Evolutionary conservation across 2,797 vertebrate species (phyloP).

Genomic region (Enoplosus armatus): DNA sequence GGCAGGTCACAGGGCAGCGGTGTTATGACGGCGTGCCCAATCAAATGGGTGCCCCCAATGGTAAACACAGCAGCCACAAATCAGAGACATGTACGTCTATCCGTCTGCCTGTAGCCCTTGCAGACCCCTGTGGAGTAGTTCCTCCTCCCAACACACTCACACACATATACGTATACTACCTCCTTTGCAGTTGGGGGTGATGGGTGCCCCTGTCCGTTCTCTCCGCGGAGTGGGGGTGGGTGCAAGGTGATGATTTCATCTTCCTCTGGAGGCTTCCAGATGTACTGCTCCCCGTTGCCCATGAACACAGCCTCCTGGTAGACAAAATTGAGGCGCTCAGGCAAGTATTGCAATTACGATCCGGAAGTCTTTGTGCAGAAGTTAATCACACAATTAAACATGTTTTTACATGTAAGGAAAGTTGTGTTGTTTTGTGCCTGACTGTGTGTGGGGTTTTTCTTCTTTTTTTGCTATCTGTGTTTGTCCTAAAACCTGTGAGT

Average conservation of each 20-base stretch:
- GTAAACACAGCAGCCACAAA: conserved; percentile 68
- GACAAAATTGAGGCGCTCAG: conserved; percentile 28
- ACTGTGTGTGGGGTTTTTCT: not conserved
- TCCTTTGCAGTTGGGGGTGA: conserved; percentile 80
- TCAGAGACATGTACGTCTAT: conserved; percentile 40
- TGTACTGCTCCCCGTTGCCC: conserved; percentile 89
- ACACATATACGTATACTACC: conserved; percentile 67
- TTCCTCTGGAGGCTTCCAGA: conserved; percentile 89
- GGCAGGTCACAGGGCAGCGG: conserved; percentile 62
- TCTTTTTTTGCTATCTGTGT: not conserved
- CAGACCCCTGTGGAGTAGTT: not conserved
- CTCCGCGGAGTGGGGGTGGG: conserved; percentile 72
- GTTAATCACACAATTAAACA: not conserved
- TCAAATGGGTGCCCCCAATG: conserved; percentile 41
- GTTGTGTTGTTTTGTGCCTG: not conserved
- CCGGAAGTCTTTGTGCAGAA: not conserved
- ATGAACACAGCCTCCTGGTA: conserved; percentile 86
- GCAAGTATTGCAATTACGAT: conserved; percentile 1
- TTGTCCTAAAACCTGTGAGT: not conserved
- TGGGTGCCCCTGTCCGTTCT: conserved; percentile 79
- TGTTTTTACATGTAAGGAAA: not conserved
- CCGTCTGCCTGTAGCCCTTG: conserved; percentile 22
- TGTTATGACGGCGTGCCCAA: conserved; percentile 64
- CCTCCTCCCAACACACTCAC: conserved; percentile 8
- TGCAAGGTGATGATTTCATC: conserved; percentile 84